Percentiles rank a stretch among this genome's conserved stretches.
Conservation (phyloP, 2,888 invertebrate genomes). For the Xestoiulus laeticollis region DNA sequence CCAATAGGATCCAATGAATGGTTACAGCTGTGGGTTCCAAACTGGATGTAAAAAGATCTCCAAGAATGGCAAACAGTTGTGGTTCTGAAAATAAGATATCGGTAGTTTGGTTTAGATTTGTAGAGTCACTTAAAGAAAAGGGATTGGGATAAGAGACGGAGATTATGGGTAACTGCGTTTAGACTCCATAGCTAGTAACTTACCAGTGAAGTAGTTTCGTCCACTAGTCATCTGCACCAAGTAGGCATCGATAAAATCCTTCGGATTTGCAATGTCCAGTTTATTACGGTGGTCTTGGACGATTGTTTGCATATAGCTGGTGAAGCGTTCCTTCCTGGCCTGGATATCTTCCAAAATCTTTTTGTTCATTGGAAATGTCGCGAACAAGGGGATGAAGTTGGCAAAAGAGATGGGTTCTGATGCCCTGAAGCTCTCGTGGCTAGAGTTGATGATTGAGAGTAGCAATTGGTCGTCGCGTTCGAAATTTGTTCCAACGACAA, state of each 20-base stretch:
- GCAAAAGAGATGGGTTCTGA: slow-evolving; percentile 20
- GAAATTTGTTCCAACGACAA: neutral
- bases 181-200: too few relatives aligned
- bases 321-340: neutral
- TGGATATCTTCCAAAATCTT: neutral
- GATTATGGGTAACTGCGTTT: too few relatives aligned
- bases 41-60: slow-evolving; percentile 87
- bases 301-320: neutral
- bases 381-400: slow-evolving; percentile 51
- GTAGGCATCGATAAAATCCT: slow-evolving; percentile 56
- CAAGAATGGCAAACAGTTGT: slow-evolving; percentile 78
- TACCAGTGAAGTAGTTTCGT: neutral
- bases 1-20: slow-evolving; percentile 82
- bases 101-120: too few relatives aligned
- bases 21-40: slow-evolving; percentile 84
- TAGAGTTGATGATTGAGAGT: slow-evolving; percentile 44
- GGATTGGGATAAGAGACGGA: too few relatives aligned
- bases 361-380: neutral
- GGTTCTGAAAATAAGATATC: slow-evolving; percentile 44
- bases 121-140: too few relatives aligned
- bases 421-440: slow-evolving; percentile 51
- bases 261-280: slow-evolving; percentile 42
- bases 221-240: slow-evolving; percentile 54
- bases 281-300: slow-evolving; percentile 47
- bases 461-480: slow-evolving; percentile 47